Base-by-base conservation (phyloP, 2,797 vertebrate genomes). In the Gephyroberyx darwinii region DNA sequence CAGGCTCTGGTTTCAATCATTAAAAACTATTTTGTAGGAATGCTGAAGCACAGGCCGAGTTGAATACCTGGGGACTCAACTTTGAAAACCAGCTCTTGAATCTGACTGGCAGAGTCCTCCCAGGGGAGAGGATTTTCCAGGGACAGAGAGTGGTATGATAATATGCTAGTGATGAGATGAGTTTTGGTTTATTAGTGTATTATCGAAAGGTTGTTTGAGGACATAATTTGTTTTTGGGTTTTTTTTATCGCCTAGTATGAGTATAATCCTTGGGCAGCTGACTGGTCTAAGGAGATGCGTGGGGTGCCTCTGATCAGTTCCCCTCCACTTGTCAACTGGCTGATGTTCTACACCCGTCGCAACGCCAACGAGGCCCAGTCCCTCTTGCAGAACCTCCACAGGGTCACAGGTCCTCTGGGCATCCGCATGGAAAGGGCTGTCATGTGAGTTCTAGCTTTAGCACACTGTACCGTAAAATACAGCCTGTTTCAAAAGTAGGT, bases 201-300 rank as follows among this genome's bases (percentile, higher is more conserved):
- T 2, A 9, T 6, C 31, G 22, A 31, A 2, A 45, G 39, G 19
- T 20, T 20, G 14, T 26, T 17, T 12, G 37, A 19, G 35, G 31
- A n/a, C n/a, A 41, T 22, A 20, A n/a, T n/a, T 39, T 58, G 20
- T 9, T 8, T 22, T 7, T 26, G 19, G 16, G 17, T 22, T 20
- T 16, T 55, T 61, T 65, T 8, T 71, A 2, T 75, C 17, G 50
- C 39, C 41, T 65, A 98, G 97, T 96, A 93, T 8, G 93, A 96
- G 2, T 98, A 96, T 90, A 94, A 92, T 62, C 93, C 95, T 0
- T 87, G 88, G 55, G 54, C 77, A 5, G 96, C 95, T 5, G 96
- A 98, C 58, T 99, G 98, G 98, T 79, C 94, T n/a, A 97, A 81
- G 83, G 96, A 98, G 78, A 96, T 94, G 14, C 91, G 95, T 19